Percentiles rank a stretch among this genome's conserved stretches.
Conservation (phyloP, 2,888 invertebrate species). For the Cheilosia vulpina region DNA sequence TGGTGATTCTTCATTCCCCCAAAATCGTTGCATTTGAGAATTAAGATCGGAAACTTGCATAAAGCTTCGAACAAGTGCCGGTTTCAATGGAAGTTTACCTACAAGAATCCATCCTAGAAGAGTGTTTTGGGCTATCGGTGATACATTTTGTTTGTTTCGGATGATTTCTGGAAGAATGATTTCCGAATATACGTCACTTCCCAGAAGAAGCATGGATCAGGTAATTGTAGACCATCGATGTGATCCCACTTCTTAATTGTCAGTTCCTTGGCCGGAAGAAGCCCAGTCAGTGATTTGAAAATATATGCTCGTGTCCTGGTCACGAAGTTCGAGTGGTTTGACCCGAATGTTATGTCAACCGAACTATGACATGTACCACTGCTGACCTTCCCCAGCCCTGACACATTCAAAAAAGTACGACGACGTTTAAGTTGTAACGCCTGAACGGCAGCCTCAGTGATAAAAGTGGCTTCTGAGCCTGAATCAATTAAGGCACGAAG, state of each 20-base stretch:
- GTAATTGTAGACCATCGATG: not conserved
- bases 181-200: too few relatives aligned
- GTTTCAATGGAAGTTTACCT: too few relatives aligned
- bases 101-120: too few relatives aligned
- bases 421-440: too few relatives aligned
- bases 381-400: conserved; percentile 28
- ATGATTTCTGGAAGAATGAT: too few relatives aligned
- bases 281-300: conserved; percentile 18
- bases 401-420: conserved; percentile 22
- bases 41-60: not conserved
- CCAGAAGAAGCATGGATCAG: conserved; percentile 10
- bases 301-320: conserved; percentile 2
- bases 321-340: conserved; percentile 9
- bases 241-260: conserved; percentile 12
- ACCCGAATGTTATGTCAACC: conserved; percentile 17
- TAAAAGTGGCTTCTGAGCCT: conserved; percentile 25
- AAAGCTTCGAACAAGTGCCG: too few relatives aligned
- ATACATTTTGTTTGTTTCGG: too few relatives aligned
- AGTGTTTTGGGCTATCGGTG: too few relatives aligned
- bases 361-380: too few relatives aligned
- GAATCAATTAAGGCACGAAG: conserved; percentile 31
- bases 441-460: conserved; percentile 8
- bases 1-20: conserved; percentile 19
- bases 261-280: conserved; percentile 24
- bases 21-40: conserved; percentile 21